Evolutionary conservation across 1,140 invertebrate genomes (phyloP), one percentile per base, ranked within the genome.

Genomic region (Ostrea edulis): DNA sequence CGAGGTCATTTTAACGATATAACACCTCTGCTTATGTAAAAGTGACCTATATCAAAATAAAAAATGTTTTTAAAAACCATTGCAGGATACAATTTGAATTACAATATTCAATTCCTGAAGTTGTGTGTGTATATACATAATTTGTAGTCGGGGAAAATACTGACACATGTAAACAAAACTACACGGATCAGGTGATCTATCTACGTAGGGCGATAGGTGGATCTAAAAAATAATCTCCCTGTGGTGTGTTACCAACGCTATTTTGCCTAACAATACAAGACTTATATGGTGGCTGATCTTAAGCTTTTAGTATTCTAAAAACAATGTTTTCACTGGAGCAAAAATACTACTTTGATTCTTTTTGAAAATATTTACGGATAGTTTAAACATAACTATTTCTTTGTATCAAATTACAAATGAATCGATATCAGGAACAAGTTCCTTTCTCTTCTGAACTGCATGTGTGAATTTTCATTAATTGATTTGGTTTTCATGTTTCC

Each of bases 161-260:
- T 29, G 9, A 17, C 68, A 25, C 68, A 77, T 77, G 68, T 77
- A 77, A 77, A 77, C 68, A 77, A 77, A 77, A 35, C 68, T 14
- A 12, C 9, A 14, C 55, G 17, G 17, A 62, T 25, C 22, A 29
- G 9, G 55, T 20, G 55, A 62, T 25, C 22, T 77, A 14, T 14
- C 29, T 9, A 77, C 11, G 29, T 44, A 44, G 35, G 1, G 5
- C 1, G 35, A 44, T 44, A 44, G 68, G 68, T 25, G 68, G 68
- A 77, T 77, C 68, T 77, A 77, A 25, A 77, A 77, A 14, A 9
- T 35, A 29, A 25, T 77, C 14, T 29, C 29, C 25, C 12, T 77
- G 25, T 44, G 29, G 29, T 2, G 29, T 35, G 25, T 44, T 25
- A 9, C 14, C 9, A 12, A n/a, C 12, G 58, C 12, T 20, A 62